A percentile compares a stretch with the other conserved stretches of the same genome.
These are phyloP conservation scores for Dicaeum eximium DNA, from an alignment of 2,113 vertebrate genomes.

Conservation along the genomic window DNA sequence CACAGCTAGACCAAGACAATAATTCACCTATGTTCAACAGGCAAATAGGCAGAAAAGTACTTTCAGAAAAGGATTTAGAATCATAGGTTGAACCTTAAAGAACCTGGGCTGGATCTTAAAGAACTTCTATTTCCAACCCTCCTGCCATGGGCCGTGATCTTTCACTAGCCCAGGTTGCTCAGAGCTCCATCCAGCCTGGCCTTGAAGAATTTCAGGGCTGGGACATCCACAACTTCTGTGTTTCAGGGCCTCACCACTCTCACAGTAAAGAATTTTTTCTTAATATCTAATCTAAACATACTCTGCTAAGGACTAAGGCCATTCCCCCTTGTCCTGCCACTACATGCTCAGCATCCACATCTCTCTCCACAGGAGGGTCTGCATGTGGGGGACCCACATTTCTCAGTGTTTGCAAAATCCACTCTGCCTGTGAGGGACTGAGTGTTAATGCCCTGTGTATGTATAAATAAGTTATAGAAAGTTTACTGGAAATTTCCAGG, in stretches of 20 bases:
- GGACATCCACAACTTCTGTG: neutral
- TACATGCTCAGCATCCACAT: neutral
- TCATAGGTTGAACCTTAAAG: too few species aligned
- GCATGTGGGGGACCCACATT: neutral
- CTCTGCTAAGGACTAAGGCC: neutral
- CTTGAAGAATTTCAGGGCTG: neutral
- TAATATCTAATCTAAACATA: neutral
- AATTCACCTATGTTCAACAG: neutral
- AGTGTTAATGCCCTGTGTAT: rapidly evolving
- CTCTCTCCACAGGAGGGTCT: neutral
- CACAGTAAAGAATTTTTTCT: neutral
- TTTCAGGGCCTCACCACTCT: neutral
- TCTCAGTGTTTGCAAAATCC: neutral
- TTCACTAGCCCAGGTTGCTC: neutral
- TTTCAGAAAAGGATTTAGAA: neutral
- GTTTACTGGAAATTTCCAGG: neutral
- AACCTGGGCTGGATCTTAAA: neutral
- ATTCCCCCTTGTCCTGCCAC: neutral
- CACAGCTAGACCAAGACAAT: neutral
- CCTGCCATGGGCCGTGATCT: neutral
- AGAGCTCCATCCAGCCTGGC: neutral
- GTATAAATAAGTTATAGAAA: neutral
- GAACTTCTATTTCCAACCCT: neutral
- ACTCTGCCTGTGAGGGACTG: neutral
- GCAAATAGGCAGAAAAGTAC: neutral